Evolutionary conservation across 2,888 invertebrate species (phyloP).

Genomic region (Drosophila multiciliata): DNA sequence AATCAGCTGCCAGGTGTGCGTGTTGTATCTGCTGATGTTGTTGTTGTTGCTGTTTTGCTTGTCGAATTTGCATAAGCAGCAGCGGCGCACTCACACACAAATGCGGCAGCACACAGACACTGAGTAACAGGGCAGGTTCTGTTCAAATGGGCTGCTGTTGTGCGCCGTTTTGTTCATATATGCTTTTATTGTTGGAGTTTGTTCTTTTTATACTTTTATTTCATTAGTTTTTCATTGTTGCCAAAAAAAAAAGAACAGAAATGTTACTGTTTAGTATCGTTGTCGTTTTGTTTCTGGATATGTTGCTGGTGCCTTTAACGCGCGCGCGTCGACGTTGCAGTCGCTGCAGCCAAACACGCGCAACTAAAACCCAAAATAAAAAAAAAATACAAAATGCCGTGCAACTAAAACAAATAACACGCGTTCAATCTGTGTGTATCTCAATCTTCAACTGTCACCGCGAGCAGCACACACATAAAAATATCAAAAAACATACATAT

Average conservation of each 20-base stretch:
- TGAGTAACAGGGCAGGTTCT: slow-evolving; percentile 56
- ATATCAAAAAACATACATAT: slow-evolving; percentile 14
- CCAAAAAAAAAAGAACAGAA: neutral
- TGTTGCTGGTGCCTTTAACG: slow-evolving; percentile 43
- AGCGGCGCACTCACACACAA: slow-evolving; percentile 19
- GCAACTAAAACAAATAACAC: slow-evolving; percentile 28
- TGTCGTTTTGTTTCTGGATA: slow-evolving; percentile 11
- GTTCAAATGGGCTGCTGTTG: slow-evolving; percentile 47
- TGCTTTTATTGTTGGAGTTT: slow-evolving; percentile 9
- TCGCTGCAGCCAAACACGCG: slow-evolving; percentile 58
- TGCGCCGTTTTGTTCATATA: slow-evolving; percentile 22
- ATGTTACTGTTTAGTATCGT: neutral
- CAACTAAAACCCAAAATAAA: slow-evolving; percentile 49
- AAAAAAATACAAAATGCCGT: slow-evolving; percentile 31
- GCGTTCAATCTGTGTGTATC: slow-evolving; percentile 31
- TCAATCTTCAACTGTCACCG: slow-evolving; percentile 27
- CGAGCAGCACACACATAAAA: slow-evolving; percentile 7
- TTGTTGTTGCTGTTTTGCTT: slow-evolving; percentile 23
- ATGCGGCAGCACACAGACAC: slow-evolving; percentile 17
- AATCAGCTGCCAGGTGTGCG: slow-evolving; percentile 74
- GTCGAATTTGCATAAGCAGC: slow-evolving; percentile 52
- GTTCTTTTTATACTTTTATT: slow-evolving; percentile 23
- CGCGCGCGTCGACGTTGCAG: slow-evolving; percentile 57
- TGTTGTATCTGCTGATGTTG: slow-evolving; percentile 25
- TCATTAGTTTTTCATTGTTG: slow-evolving; percentile 15